A percentile compares a stretch with the other conserved stretches of the same genome.
Evolutionary conservation across 2,113 vertebrate species (phyloP).

Genomic region (Anthoscopus minutus): DNA sequence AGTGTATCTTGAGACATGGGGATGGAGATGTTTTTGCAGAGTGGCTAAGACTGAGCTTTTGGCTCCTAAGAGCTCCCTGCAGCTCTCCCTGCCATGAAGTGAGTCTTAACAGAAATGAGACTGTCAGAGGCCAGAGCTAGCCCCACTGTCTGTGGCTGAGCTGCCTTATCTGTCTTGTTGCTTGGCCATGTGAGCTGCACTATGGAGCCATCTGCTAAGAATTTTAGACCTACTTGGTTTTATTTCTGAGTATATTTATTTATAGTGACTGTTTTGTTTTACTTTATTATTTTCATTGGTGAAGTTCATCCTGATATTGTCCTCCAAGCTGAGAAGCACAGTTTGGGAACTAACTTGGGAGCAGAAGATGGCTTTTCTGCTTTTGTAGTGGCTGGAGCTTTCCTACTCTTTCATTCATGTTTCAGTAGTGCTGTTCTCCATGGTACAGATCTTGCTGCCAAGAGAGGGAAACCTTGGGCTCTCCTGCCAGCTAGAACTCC

Average conservation of each 20-base stretch:
- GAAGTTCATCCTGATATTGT: background rate
- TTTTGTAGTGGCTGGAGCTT: background rate
- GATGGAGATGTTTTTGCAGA: background rate
- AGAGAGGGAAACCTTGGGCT: background rate
- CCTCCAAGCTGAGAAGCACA: background rate
- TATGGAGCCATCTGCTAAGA: slow-evolving; percentile 18
- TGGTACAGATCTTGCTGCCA: background rate
- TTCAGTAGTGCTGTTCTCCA: background rate
- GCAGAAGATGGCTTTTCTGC: background rate
- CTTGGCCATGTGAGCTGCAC: background rate
- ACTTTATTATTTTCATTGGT: background rate
- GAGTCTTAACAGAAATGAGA: background rate
- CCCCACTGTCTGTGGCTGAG: background rate
- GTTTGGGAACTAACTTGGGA: background rate
- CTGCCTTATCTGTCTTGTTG: background rate
- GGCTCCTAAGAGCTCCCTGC: background rate
- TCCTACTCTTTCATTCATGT: background rate
- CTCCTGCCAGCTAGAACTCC: background rate
- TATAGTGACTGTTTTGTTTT: background rate
- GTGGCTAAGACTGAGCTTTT: background rate
- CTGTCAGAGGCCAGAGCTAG: background rate
- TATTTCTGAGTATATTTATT: background rate
- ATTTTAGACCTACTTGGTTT: background rate
- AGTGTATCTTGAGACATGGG: slow-evolving; percentile 13
- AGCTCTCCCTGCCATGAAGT: background rate